Base-by-base conservation (phyloP, 2,113 vertebrate species). In the Syngnathus scovelli region DNA sequence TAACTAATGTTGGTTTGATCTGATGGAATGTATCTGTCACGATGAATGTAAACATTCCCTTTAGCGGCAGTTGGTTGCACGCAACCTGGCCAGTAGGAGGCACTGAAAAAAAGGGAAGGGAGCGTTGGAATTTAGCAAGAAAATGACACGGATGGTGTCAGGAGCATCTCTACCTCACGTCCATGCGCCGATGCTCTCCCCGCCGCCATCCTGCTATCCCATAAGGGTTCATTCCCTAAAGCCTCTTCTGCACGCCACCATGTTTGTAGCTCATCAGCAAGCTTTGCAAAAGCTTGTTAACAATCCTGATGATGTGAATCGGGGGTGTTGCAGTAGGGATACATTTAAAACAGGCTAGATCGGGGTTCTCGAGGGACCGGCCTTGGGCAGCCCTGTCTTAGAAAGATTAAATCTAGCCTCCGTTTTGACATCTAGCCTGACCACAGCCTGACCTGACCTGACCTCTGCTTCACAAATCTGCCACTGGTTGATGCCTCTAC, bases 151-250 rank as follows among this genome's bases (percentile, higher is more conserved):
- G 80, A 89, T 87, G 87, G 76, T 87, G 70, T 83, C 80, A 79
- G 83, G 77, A 88, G 87, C 87, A 76, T 91, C 88, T 90, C 91
- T 91, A 89, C 89, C 87, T 91, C 90, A 90, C 89, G 85, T 82
- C 84, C 79, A 83, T 81, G 82, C 77, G 72, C 81, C 79, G 86
- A 66, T 68, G 80, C 80, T 76, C 78, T 74, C 70, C 36, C 41
- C 61, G 39, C 41, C 41, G 41, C 41, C 60, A 39, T 43, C 38
- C 5, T 44, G 21, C 39, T 72, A 36, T 37, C 27, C 27, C 27
- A 13, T 36, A 27, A 58, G 55, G 55, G 55, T 58, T 58, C 27
- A 16, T 58, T 15, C 54, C 2, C 27, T 18, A 15, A 36, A 58
- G 55, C 27, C 55, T 33, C 27, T 36, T 58, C 55, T 36, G 15